Conservation (phyloP, 2,113 vertebrate genomes). For the Hymenochirus boettgeri region DNA sequence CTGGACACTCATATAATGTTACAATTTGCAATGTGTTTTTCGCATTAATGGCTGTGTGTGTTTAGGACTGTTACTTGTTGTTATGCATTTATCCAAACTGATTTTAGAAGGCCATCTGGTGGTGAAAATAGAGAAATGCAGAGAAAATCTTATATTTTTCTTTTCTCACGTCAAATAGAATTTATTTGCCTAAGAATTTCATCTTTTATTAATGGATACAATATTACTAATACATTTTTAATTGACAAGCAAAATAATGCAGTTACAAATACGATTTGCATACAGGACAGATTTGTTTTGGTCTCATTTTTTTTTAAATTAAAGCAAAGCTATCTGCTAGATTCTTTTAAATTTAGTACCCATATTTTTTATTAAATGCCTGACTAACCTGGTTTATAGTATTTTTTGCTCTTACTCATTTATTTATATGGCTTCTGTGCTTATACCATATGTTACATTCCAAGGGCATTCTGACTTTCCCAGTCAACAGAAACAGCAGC, state of each 20-base stretch:
- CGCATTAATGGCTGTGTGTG: no score
- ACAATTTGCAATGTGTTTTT: no score
- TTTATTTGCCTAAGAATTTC: not conserved
- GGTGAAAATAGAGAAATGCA: not conserved
- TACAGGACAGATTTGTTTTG: not conserved
- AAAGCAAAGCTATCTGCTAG: not conserved
- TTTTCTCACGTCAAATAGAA: not conserved
- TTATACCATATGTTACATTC: not conserved
- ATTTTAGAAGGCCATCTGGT: not conserved
- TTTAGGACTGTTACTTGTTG: no score
- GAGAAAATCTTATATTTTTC: not conserved
- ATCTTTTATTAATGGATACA: not conserved
- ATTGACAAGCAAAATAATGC: not conserved
- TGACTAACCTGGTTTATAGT: not conserved
- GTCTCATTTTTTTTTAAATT: not conserved
- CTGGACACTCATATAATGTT: no score
- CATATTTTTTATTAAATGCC: not conserved
- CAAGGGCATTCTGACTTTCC: conserved; percentile 1
- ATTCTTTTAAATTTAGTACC: not conserved
- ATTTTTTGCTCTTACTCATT: not conserved
- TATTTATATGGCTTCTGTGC: not conserved
- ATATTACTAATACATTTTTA: not conserved
- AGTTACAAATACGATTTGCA: not conserved
- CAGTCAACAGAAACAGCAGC: not conserved
- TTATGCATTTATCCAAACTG: not conserved